phyloP scores from a whole-genome alignment of 2,113 vertebrate genomes.

The Semnornis frantzii region DNA sequence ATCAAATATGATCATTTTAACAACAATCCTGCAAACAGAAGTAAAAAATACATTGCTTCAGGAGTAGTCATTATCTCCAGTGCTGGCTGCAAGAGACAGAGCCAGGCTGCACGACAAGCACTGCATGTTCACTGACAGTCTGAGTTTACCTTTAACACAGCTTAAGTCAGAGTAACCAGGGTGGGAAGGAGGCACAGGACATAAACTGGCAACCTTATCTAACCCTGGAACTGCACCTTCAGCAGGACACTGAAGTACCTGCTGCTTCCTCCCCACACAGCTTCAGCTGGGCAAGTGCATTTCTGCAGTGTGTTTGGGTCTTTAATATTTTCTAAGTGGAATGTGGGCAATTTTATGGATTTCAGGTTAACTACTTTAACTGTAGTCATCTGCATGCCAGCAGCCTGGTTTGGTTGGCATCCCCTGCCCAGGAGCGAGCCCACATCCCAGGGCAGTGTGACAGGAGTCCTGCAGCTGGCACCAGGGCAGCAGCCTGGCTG shows the following conservation, averaged over 20 bases:
- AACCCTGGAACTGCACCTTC: background rate
- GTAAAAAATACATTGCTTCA: background rate
- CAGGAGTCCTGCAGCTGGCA: background rate
- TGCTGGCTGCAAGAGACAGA: background rate
- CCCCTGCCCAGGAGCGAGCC: background rate
- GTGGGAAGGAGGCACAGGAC: background rate
- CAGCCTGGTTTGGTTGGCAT: background rate
- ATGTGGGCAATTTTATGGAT: background rate
- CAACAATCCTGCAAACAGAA: background rate
- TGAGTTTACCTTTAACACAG: background rate
- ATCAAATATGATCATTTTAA: background rate
- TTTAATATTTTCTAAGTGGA: background rate
- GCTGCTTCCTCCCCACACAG: background rate
- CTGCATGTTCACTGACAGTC: background rate
- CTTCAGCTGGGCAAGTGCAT: background rate
- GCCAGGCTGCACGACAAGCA: background rate
- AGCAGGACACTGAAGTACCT: background rate
- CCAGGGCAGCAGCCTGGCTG: background rate
- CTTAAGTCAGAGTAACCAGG: background rate
- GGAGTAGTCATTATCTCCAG: background rate
- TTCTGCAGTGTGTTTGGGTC: background rate
- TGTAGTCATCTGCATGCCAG: background rate
- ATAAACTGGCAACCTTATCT: background rate
- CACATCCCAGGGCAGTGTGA: background rate
- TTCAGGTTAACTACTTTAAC: background rate